These are phyloP conservation scores for Girardinichthys multiradiatus DNA, from an alignment of 2,113 vertebrate genomes.

Conservation along the genomic window DNA sequence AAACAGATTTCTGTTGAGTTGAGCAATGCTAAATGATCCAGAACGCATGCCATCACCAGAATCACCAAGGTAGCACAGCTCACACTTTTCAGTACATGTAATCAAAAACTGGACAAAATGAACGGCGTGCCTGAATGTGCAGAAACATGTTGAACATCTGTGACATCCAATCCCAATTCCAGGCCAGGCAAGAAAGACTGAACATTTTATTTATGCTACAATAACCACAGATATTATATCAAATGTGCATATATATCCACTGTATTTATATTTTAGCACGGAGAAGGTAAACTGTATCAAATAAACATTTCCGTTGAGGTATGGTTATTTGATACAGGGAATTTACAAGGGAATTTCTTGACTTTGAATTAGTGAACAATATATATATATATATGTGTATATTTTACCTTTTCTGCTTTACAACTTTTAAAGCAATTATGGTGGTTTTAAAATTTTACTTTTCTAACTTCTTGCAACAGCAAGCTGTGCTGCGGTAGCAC, in stretches of 20 bases:
- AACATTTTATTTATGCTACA: conserved; percentile 6
- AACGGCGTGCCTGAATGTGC: conserved; percentile 21
- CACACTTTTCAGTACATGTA: background rate
- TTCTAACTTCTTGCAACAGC: too few species aligned
- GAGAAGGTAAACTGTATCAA: conserved; percentile 3
- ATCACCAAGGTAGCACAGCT: conserved; percentile 14
- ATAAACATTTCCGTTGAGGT: conserved; percentile 40
- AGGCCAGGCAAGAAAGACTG: background rate
- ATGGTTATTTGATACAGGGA: too few species aligned
- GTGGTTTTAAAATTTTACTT: too few species aligned
- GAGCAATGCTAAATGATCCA: conserved; percentile 5
- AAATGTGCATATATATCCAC: too few species aligned
- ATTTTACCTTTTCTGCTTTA: background rate
- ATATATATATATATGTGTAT: too few species aligned
- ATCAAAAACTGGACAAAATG: conserved; percentile 29
- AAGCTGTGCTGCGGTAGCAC: too few species aligned
- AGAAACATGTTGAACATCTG: conserved; percentile 21
- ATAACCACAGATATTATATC: conserved; percentile 21
- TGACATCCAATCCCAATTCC: conserved; percentile 15
- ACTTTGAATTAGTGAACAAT: conserved; percentile 8
- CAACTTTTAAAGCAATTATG: too few species aligned
- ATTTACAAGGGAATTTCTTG: conserved; percentile 17
- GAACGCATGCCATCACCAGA: conserved; percentile 18
- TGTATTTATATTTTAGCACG: conserved; percentile 23
- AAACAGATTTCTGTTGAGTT: conserved; percentile 22